Evolutionary conservation across 2,797 vertebrate species (phyloP), one percentile per base, ranked within the genome.

Genomic region (Sternarchorhynchus goeldii): DNA sequence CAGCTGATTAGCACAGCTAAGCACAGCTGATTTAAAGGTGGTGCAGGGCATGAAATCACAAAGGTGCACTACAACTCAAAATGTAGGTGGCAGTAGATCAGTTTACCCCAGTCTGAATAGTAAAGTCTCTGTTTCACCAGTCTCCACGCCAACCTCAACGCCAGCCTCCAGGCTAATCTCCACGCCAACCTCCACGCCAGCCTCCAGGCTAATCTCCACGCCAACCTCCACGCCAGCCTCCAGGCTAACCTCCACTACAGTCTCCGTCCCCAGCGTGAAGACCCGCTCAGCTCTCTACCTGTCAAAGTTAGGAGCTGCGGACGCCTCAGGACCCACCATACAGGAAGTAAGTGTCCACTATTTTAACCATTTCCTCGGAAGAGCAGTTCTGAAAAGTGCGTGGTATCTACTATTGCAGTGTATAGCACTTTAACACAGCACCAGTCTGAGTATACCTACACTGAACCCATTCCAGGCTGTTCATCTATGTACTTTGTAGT

Each of bases 221-320:
- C 85, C 73, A 77, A 88, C 70, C 78, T 81, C 85, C 63, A 55
- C 73, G 73, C 85, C 81, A 59, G 67, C 85, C 78, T 25, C 1
- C 25, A 25, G 0, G 25, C 25, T 25, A 25, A 25, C 25, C 25
- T 25, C 25, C 25, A 25, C 25, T 25, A 25, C 25, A 25, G 25
- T 25, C 25, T 87, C 88, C 0, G 85, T 82, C 76, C 93, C 92
- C 0, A 76, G 59, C 2, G 92, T 95, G 87, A 95, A 92, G 91
- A 92, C 94, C 85, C 90, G 91, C 89, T 95, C 93, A 1, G 90
- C 90, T 83, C 89, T 87, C 81, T 95, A 94, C 91, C 93, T 94
- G 79, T 92, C 91, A 36, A 90, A 87, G 88, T 83, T 93, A 90
- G 89, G 92, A 83, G 87, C 91, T 66, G 87, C 83, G 73, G 89